A percentile compares a stretch with the other conserved stretches of the same genome.
phyloP scores from a whole-genome alignment of 2,888 invertebrate genomes.

The Drosophila lutescens region DNA sequence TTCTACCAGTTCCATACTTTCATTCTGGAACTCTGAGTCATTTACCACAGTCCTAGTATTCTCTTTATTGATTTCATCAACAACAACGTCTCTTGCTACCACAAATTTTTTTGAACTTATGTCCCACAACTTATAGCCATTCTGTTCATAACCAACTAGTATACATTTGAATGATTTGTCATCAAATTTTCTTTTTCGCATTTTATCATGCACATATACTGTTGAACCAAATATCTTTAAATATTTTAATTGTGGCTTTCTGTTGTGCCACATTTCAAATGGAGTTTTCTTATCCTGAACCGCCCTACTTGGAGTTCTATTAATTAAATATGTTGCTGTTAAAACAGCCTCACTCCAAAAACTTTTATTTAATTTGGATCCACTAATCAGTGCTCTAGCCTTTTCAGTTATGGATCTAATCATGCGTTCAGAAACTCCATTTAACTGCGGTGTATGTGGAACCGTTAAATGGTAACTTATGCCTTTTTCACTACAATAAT shows the following conservation, averaged over 20 bases:
- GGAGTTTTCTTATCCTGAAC: conserved; percentile 1
- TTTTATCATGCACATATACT: background rate
- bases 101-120: background rate
- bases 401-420: too few species aligned
- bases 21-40: background rate
- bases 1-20: background rate
- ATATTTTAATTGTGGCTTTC: background rate
- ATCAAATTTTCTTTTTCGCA: too few species aligned
- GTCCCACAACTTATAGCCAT: conserved; percentile 6
- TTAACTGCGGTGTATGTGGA: too few species aligned
- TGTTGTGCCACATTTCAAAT: conserved; percentile 7
- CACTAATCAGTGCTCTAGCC: too few species aligned
- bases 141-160: conserved; percentile 10
- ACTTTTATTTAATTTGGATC: too few species aligned
- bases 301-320: background rate
- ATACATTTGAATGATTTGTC: conserved; percentile 10
- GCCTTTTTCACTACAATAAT: too few species aligned
- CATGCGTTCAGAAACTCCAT: too few species aligned
- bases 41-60: conserved; percentile 1
- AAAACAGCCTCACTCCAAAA: too few species aligned
- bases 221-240: conserved; percentile 1
- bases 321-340: too few species aligned
- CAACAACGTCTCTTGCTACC: conserved; percentile 1
- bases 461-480: too few species aligned
- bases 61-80: background rate